These are phyloP conservation scores for Coregonus suidteri DNA, from an alignment of 2,797 vertebrate species.

Conservation along the genomic window DNA sequence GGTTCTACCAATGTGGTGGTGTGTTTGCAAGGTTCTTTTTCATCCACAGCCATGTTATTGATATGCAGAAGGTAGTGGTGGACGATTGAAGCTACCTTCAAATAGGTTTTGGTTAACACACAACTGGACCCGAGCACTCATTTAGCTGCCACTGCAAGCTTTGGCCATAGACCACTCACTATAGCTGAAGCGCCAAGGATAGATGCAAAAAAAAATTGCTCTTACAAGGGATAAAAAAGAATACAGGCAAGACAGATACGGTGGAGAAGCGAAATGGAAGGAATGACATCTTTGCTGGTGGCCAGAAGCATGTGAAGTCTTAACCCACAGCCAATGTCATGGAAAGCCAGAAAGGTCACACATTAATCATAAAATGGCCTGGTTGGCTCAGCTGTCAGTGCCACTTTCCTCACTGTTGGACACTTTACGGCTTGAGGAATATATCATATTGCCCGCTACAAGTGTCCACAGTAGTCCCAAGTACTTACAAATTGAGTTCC, in stretches of 20 bases:
- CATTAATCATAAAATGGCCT: slow-evolving; percentile 37
- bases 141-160: not conserved
- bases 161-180: not conserved
- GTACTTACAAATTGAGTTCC: not conserved
- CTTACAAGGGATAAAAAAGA: not conserved
- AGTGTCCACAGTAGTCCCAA: not conserved
- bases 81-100: not conserved
- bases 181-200: not conserved
- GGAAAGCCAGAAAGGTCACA: slow-evolving; percentile 34
- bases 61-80: not conserved
- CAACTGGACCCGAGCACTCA: not conserved
- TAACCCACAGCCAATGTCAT: slow-evolving; percentile 43
- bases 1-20: not conserved
- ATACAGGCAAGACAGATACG: slow-evolving; percentile 9
- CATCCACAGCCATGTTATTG: not conserved
- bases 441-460: not conserved
- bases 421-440: slow-evolving; percentile 19
- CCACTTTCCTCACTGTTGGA: slow-evolving; percentile 16
- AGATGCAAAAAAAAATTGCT: not conserved
- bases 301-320: slow-evolving; percentile 26
- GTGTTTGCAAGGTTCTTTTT: not conserved
- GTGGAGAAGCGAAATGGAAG: slow-evolving; percentile 13
- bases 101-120: not conserved
- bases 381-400: slow-evolving; percentile 37
- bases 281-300: slow-evolving; percentile 10